Conservation (phyloP, 2,113 vertebrate species). For the Zeus faber region DNA sequence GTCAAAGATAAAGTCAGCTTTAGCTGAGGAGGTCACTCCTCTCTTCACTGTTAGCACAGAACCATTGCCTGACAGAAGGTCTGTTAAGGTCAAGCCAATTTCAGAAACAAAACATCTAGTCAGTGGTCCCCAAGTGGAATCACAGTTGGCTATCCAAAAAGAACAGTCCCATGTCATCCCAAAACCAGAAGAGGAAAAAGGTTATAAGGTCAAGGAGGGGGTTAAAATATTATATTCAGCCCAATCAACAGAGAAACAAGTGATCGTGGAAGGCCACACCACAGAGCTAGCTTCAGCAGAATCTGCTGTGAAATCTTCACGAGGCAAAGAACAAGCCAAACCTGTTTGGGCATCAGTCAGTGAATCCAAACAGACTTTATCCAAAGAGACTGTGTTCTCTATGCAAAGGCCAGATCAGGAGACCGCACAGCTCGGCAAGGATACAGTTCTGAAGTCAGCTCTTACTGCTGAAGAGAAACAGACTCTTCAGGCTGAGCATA, state of each 20-base stretch:
- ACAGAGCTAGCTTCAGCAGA: conserved; percentile 55
- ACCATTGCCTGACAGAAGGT: conserved; percentile 39
- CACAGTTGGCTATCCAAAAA: conserved; percentile 67
- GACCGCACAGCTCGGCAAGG: conserved; percentile 54
- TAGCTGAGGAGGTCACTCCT: conserved; percentile 70
- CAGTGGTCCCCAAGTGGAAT: conserved; percentile 70
- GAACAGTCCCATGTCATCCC: conserved; percentile 67
- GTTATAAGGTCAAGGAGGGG: conserved; percentile 73
- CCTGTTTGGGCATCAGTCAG: conserved; percentile 57
- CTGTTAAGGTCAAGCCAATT: conserved; percentile 40
- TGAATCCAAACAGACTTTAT: conserved; percentile 60
- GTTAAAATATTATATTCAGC: conserved; percentile 73
- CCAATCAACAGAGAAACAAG: conserved; percentile 63
- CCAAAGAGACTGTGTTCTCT: conserved; percentile 64
- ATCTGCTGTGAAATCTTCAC: conserved; percentile 44
- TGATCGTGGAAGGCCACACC: conserved; percentile 67
- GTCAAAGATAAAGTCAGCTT: conserved; percentile 63
- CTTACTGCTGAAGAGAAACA: conserved; percentile 72
- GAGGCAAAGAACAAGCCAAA: conserved; percentile 47
- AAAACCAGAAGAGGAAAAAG: conserved; percentile 57
- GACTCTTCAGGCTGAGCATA: conserved; percentile 62
- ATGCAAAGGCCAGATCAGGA: conserved; percentile 54
- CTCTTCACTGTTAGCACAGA: conserved; percentile 64
- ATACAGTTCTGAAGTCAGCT: conserved; percentile 59
- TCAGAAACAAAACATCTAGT: conserved; percentile 69